Evolutionary conservation across 2,888 invertebrate species (phyloP), one percentile per base, ranked within the genome.

Genomic region (Agrochola macilenta): DNA sequence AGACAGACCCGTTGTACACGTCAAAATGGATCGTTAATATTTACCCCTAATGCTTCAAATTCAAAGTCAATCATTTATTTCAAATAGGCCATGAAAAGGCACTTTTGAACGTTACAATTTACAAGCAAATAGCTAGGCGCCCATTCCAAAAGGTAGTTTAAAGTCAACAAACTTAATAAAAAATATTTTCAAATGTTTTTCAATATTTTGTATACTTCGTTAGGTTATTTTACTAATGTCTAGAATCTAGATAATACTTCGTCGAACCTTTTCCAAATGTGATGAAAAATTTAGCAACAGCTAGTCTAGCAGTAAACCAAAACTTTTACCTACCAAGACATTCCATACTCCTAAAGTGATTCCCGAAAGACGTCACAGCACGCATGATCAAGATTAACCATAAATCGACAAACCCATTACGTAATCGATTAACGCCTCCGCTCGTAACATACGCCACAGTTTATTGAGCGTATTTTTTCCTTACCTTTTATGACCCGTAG

Each of bases 401-500:
- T 69, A 46, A 69, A 85, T 68, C 23, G 43, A 9, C 17, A 43
- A 61, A 68, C 68, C 35, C 61, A 63, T 66, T 65, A 58, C 39
- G 23, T 58, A 76, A 77, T 73, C 76, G 72, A 68, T 61, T 69
- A 73, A 46, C 84, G 86, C 86, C 69, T 39, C 52, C 74, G 71
- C 82, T 76, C 68, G 61, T 79, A 65, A 75, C 81, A 73, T 49
- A 69, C 14, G n/a, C 83, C 83, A 30, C 26, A 69, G n/a, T 82
- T 85, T 81, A 88, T 78, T 78, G 76, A 76, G 69, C 72, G 72
- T 86, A 81, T 84, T 87, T 83, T 85, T 83, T 81, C 85, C 74
- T 79, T 85, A 82, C 85, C 84, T 89, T 91, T 92, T 90, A 92
- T 88, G 84, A 82, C 74, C 54, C 78, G 84, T 89, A 91, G 92